Evolutionary conservation across 2,113 vertebrate species (phyloP).

Genomic region (Strix uralensis): DNA sequence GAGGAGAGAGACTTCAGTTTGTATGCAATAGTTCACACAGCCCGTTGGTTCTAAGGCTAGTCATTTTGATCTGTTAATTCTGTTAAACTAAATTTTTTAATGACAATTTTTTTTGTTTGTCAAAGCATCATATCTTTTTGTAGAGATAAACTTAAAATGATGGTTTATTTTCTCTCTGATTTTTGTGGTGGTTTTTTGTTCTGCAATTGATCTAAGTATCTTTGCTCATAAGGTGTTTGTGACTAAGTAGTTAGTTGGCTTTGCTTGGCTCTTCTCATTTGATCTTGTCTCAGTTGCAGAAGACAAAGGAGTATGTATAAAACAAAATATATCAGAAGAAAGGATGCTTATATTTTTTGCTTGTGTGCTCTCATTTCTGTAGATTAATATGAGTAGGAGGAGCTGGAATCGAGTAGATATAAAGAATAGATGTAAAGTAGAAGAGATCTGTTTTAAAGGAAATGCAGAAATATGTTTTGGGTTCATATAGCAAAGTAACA

Average conservation of each 20-base stretch:
- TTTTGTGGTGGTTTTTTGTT: background rate
- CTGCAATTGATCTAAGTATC: background rate
- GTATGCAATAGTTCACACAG: background rate
- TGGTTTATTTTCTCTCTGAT: background rate
- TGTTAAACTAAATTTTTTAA: background rate
- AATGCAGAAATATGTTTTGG: background rate
- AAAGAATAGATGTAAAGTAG: background rate
- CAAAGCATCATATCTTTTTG: background rate
- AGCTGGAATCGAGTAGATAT: background rate
- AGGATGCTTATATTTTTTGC: background rate
- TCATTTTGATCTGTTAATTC: background rate
- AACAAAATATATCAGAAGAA: background rate
- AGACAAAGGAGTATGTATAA: background rate
- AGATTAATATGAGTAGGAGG: background rate
- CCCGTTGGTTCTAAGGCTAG: background rate
- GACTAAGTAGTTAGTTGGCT: background rate
- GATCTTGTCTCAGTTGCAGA: background rate
- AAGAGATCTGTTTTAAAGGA: background rate
- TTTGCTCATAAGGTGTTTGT: background rate
- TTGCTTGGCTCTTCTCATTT: background rate
- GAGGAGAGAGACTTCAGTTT: background rate
- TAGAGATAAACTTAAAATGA: background rate
- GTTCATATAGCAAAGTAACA: background rate
- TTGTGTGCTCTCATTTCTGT: background rate
- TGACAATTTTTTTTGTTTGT: background rate